A percentile compares a stretch with the other conserved stretches of the same genome.
phyloP scores from a whole-genome alignment of 37 sponge, comb jelly and placozoan species.

The Ephydatia muelleri region DNA sequence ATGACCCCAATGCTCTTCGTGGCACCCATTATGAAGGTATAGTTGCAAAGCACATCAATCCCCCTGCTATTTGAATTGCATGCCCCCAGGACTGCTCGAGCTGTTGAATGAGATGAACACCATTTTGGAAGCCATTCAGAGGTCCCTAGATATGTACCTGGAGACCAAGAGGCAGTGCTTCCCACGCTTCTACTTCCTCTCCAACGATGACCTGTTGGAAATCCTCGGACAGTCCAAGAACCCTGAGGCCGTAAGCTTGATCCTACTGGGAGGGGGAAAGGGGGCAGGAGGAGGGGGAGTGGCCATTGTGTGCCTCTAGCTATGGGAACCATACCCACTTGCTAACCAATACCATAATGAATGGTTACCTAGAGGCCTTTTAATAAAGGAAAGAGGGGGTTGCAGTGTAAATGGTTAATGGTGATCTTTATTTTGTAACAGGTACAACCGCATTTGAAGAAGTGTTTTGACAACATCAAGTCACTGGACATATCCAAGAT shows the following conservation, averaged over 20 bases:
- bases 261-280: too few relatives aligned
- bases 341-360: too few relatives aligned
- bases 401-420: neutral
- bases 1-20: constrained; percentile 89
- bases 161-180: constrained; percentile 98
- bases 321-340: too few relatives aligned
- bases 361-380: neutral
- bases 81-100: constrained; percentile 73
- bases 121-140: constrained; percentile 94
- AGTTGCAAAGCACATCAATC: neutral
- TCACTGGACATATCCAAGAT: constrained; percentile 78
- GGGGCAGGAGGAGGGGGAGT: too few relatives aligned
- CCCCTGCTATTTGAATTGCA: neutral
- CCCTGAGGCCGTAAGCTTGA: constrained; percentile 83
- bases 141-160: constrained; percentile 96
- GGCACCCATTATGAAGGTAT: constrained; percentile 89
- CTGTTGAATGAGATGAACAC: constrained; percentile 87
- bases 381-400: too few relatives aligned
- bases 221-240: constrained; percentile 98
- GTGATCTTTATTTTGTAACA: neutral
- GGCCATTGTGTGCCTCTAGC: too few relatives aligned
- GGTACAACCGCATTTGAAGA: constrained; percentile 97
- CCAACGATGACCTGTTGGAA: constrained; percentile 98
- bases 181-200: constrained; percentile 99
- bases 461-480: constrained; percentile 99